Conservation (phyloP, 2,113 vertebrate species). For the Elephantulus edwardii region DNA sequence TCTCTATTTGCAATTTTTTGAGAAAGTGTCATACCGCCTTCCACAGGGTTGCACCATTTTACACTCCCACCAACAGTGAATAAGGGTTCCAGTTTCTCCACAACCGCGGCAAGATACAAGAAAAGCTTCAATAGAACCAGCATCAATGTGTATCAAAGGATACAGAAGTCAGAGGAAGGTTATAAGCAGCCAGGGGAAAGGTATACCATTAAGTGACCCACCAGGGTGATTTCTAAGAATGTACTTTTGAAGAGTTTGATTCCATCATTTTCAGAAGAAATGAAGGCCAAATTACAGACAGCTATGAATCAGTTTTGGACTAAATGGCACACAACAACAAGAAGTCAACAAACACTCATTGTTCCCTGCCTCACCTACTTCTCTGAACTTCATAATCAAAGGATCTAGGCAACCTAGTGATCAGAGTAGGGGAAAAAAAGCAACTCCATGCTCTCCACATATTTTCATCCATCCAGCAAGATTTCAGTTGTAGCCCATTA, state of each 20-base stretch:
- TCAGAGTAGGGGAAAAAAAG: background rate
- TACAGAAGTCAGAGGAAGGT: background rate
- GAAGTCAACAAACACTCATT: background rate
- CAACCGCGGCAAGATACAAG: background rate
- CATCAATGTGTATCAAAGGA: background rate
- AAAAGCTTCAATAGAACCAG: background rate
- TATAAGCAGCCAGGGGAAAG: background rate
- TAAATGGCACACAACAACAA: too few species aligned
- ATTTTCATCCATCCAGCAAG: conserved; percentile 4
- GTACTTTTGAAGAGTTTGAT: background rate
- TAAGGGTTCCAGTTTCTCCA: too few species aligned
- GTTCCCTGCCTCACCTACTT: background rate
- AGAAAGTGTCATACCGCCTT: too few species aligned
- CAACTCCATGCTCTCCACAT: background rate
- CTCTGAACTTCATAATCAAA: background rate
- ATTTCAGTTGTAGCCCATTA: conserved; percentile 44
- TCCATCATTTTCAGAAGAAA: background rate
- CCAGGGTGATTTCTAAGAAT: background rate
- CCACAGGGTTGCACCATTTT: too few species aligned
- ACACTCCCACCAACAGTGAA: too few species aligned
- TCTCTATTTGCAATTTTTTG: too few species aligned
- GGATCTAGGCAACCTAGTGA: conserved; percentile 26
- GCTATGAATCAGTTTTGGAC: too few species aligned
- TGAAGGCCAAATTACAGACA: background rate
- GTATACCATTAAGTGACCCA: background rate